phyloP scores from a whole-genome alignment of 2,113 vertebrate genomes.

The Ictalurus furcatus region DNA sequence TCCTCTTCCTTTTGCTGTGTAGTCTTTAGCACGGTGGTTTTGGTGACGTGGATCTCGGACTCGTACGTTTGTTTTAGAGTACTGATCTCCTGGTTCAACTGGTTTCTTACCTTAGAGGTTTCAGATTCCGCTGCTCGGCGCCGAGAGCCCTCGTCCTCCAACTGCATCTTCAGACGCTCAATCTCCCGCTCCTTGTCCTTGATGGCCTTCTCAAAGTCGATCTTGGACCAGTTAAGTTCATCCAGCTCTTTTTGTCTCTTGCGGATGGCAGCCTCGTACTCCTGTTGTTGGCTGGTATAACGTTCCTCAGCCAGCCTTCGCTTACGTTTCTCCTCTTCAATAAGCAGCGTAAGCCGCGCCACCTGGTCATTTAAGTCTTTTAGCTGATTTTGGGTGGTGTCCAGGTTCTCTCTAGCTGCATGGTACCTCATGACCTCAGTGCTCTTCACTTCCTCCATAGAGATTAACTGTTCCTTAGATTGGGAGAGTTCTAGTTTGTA shows the following conservation, averaged over 20 bases:
- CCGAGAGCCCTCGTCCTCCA: constrained; percentile 85
- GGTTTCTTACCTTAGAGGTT: constrained; percentile 94
- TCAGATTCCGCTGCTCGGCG: constrained; percentile 88
- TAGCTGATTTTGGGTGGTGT: constrained; percentile 83
- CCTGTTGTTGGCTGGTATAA: constrained; percentile 87
- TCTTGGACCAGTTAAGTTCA: constrained; percentile 84
- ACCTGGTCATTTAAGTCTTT: constrained; percentile 88
- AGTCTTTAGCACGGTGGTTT: constrained; percentile 87
- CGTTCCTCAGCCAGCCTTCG: constrained; percentile 88
- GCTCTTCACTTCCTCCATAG: constrained; percentile 84
- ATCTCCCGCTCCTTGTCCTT: constrained; percentile 97
- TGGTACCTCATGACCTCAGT: constrained; percentile 77
- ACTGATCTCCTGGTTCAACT: constrained; percentile 88
- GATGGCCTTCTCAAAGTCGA: constrained; percentile 89
- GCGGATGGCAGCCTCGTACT: constrained; percentile 86
- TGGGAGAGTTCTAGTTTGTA: constrained; percentile 82
- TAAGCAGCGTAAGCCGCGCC: constrained; percentile 83
- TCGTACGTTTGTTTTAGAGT: constrained; percentile 91
- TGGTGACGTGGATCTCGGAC: constrained; percentile 91
- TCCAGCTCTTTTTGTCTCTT: constrained; percentile 90
- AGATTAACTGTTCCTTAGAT: constrained; percentile 81
- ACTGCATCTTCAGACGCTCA: constrained; percentile 85
- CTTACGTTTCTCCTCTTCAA: constrained; percentile 92
- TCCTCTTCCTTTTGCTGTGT: constrained; percentile 86
- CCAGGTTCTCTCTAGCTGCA: constrained; percentile 81